Percentiles rank a stretch among this genome's conserved stretches.
Conservation (phyloP, 2,113 vertebrate genomes). For the Gobio gobio region DNA sequence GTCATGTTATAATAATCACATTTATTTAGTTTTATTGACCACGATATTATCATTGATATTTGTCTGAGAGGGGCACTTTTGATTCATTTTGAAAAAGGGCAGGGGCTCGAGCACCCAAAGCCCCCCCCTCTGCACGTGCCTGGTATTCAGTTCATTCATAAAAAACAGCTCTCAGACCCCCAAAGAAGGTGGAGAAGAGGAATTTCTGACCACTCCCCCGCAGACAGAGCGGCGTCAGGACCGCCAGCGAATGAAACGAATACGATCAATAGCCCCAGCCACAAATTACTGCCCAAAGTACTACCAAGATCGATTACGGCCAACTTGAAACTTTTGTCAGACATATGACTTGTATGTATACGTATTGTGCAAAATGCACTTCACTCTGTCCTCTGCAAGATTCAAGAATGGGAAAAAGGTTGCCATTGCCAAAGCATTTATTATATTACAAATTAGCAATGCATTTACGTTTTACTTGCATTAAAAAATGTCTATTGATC, state of each 20-base stretch:
- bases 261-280: slow-evolving; percentile 73
- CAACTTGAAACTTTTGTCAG: slow-evolving; percentile 49
- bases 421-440: not conserved
- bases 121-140: no score
- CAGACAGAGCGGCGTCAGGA: slow-evolving; percentile 84
- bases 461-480: no score
- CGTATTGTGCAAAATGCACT: slow-evolving; percentile 19
- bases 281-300: slow-evolving; percentile 74
- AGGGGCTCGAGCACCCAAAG: no score
- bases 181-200: slow-evolving; percentile 52
- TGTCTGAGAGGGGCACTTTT: no score
- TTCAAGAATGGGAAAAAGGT: not conserved
- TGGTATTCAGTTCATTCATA: slow-evolving; percentile 76
- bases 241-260: slow-evolving; percentile 73
- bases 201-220: slow-evolving; percentile 70
- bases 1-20: no score
- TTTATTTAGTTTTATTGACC: no score
- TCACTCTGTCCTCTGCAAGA: not conserved
- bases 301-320: slow-evolving; percentile 72
- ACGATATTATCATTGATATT: no score
- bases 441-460: no score
- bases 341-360: slow-evolving; percentile 39
- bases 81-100: no score
- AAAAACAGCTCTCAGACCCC: slow-evolving; percentile 65
- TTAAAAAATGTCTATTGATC: no score